These are phyloP conservation scores for Scaptomyza pallida DNA, from an alignment of 1,140 invertebrate species.

Conservation along the genomic window DNA sequence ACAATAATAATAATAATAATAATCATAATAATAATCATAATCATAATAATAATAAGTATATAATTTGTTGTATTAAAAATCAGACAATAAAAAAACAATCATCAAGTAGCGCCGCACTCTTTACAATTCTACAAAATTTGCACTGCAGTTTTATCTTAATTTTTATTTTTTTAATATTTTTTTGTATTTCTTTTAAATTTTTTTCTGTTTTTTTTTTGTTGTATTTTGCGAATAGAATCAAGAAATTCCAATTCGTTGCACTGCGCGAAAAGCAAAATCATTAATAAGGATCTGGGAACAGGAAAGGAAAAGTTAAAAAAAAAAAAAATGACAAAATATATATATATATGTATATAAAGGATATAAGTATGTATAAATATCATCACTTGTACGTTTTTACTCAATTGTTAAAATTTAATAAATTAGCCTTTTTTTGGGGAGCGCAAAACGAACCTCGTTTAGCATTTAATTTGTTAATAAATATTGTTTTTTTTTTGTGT, in stretches of 20 bases:
- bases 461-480: slow-evolving; percentile 31
- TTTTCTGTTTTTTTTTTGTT: slow-evolving; percentile 7
- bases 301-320: slow-evolving; percentile 1
- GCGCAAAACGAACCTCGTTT: slow-evolving; percentile 9
- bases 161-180: slow-evolving; percentile 6
- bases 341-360: slow-evolving; percentile 3
- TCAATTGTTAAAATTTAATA: slow-evolving; percentile 30
- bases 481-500: slow-evolving; percentile 33
- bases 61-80: slow-evolving; percentile 27
- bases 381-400: slow-evolving; percentile 63
- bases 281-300: too few species aligned
- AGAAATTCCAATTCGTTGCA: neutral
- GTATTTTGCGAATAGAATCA: neutral
- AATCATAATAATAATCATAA: slow-evolving; percentile 33
- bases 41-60: slow-evolving; percentile 28
- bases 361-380: slow-evolving; percentile 31
- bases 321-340: slow-evolving; percentile 15
- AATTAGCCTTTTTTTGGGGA: slow-evolving; percentile 30
- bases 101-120: slow-evolving; percentile 39
- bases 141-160: slow-evolving; percentile 17
- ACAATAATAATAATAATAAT: slow-evolving; percentile 11
- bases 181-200: neutral
- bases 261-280: neutral
- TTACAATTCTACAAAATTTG: slow-evolving; percentile 41
- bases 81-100: slow-evolving; percentile 50